phyloP scores from a whole-genome alignment of 2,113 vertebrate genomes.

The Falco punctatus region DNA sequence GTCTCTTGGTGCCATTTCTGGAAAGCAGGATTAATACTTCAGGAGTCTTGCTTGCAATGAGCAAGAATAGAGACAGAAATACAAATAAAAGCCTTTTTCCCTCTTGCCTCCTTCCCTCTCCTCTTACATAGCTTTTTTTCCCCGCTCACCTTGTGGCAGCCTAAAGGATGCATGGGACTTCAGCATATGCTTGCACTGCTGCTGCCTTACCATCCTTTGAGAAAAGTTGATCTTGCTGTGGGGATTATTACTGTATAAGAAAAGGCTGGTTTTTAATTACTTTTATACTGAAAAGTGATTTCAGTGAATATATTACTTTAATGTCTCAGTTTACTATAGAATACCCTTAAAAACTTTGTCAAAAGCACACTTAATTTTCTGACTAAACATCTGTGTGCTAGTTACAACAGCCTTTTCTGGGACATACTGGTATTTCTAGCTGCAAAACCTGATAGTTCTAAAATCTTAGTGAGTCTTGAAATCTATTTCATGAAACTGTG shows the following conservation, averaged over 20 bases:
- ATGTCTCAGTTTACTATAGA: rapidly evolving
- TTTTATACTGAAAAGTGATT: neutral
- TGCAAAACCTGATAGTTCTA: neutral
- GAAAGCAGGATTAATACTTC: neutral
- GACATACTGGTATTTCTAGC: neutral
- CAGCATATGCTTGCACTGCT: rapidly evolving
- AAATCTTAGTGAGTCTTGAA: neutral
- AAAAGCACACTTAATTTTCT: neutral
- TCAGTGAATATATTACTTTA: neutral
- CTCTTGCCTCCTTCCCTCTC: neutral
- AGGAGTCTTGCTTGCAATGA: neutral
- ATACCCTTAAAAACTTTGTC: neutral
- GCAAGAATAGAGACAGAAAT: neutral
- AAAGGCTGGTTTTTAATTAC: neutral
- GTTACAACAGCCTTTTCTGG: neutral
- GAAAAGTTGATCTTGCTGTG: neutral
- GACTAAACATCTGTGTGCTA: neutral
- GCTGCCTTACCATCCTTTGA: neutral
- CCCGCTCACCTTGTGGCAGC: neutral
- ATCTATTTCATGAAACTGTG: rapidly evolving
- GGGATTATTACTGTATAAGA: rapidly evolving
- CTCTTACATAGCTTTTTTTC: neutral
- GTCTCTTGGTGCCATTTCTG: neutral
- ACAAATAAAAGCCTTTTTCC: neutral
- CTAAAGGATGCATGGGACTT: neutral